Evolutionary conservation across 2,113 vertebrate genomes (phyloP).

Genomic region (Xenopus borealis): DNA sequence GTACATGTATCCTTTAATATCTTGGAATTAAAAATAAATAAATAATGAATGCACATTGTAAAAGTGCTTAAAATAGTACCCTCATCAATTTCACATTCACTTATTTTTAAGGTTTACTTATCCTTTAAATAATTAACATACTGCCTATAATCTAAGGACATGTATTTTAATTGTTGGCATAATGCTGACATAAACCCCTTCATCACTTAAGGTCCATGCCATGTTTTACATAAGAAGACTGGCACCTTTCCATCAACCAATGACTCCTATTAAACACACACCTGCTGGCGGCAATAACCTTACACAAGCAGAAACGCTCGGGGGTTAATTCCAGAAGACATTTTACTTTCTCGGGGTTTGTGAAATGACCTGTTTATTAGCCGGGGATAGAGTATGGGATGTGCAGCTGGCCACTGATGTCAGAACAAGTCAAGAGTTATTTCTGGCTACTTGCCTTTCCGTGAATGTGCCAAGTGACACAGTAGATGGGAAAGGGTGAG

Average conservation of each 20-base stretch:
- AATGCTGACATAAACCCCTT: too few species aligned
- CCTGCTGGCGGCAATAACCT: not conserved
- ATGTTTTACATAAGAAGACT: not conserved
- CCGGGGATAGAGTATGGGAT: constrained; percentile 29
- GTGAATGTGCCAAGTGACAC: constrained; percentile 26
- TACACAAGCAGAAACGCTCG: not conserved
- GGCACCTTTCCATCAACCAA: not conserved
- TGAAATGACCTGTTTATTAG: constrained; percentile 36
- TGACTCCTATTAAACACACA: not conserved
- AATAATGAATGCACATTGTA: too few species aligned
- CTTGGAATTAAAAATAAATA: too few species aligned
- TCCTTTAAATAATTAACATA: too few species aligned
- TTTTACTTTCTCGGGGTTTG: constrained; percentile 16
- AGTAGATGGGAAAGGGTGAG: not conserved
- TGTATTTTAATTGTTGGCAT: too few species aligned
- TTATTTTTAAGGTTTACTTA: too few species aligned
- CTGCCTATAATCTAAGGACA: too few species aligned
- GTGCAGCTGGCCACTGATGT: constrained; percentile 39
- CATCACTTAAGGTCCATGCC: too few species aligned
- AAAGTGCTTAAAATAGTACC: too few species aligned
- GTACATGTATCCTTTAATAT: too few species aligned
- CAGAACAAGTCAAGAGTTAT: constrained; percentile 36
- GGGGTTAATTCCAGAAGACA: constrained; percentile 16
- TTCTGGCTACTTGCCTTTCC: constrained; percentile 29
- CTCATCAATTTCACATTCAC: too few species aligned